Conservation (phyloP, 2,113 vertebrate genomes). For the Bubo scandiacus region DNA sequence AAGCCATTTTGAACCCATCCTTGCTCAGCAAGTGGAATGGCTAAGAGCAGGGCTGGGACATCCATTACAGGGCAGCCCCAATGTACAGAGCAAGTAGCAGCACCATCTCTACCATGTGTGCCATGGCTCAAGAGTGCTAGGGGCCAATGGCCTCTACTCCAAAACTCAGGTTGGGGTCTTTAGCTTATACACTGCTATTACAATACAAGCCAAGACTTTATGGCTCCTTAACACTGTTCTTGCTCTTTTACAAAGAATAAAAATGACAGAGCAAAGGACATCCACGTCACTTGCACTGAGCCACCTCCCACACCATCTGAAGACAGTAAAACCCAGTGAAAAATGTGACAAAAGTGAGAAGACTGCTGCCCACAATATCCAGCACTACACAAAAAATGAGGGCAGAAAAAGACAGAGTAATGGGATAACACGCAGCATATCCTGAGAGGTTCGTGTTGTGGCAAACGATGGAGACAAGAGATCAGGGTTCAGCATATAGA, state of each 20-base stretch:
- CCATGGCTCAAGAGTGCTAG: accelerated
- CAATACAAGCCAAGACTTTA: background rate
- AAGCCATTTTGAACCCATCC: background rate
- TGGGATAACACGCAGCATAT: background rate
- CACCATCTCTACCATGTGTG: background rate
- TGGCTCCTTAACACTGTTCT: background rate
- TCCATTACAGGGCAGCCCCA: background rate
- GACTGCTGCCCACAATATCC: background rate
- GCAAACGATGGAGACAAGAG: background rate
- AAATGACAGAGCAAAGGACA: background rate
- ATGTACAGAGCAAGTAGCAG: background rate
- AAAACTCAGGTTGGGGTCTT: background rate
- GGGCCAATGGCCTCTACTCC: background rate
- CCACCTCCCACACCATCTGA: background rate
- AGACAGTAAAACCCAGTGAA: background rate
- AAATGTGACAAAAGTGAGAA: background rate
- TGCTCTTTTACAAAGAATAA: background rate
- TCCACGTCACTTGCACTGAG: background rate
- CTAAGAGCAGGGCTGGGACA: background rate
- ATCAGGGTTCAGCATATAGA: background rate
- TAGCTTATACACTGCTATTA: background rate
- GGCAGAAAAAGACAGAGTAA: background rate
- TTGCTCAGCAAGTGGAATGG: background rate
- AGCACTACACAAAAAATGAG: background rate
- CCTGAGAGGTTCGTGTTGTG: background rate